These are phyloP conservation scores for Zeugodacus cucurbitae DNA, from an alignment of 1,140 invertebrate species.

Conservation along the genomic window DNA sequence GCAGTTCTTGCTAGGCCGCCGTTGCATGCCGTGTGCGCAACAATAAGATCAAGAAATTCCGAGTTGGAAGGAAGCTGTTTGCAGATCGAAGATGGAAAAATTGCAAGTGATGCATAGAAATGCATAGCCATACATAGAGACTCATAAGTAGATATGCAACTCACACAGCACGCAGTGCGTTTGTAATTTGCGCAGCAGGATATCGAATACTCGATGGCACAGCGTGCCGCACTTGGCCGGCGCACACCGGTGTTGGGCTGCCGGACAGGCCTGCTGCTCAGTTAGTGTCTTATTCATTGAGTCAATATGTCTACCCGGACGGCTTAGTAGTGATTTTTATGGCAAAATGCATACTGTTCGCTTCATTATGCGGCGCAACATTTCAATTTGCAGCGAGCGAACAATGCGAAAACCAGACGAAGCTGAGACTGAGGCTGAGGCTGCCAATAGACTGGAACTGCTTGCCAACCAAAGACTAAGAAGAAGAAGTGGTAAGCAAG, in stretches of 20 bases:
- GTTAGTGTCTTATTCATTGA: background rate
- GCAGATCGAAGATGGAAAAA: background rate
- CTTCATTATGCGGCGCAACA: slow-evolving; percentile 38
- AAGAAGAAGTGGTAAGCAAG: background rate
- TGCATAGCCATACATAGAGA: background rate
- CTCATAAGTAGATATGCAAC: background rate
- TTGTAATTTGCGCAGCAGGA: background rate
- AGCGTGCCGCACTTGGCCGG: background rate
- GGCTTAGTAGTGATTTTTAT: background rate
- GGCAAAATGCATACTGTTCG: slow-evolving; percentile 32
- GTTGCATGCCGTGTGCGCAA: too few species aligned
- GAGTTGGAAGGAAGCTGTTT: too few species aligned
- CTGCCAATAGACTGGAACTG: background rate
- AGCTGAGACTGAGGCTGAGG: background rate
- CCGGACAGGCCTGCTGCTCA: background rate
- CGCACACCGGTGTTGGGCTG: background rate
- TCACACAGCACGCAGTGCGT: background rate
- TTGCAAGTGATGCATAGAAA: background rate
- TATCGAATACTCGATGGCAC: background rate
- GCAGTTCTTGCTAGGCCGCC: background rate
- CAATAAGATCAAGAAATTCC: too few species aligned
- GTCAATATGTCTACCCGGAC: background rate
- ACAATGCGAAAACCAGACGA: background rate
- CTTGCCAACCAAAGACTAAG: background rate
- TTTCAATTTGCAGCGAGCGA: slow-evolving; percentile 13